Base-by-base conservation (phyloP, 2,888 invertebrate species). In the Mythimna albipuncta region DNA sequence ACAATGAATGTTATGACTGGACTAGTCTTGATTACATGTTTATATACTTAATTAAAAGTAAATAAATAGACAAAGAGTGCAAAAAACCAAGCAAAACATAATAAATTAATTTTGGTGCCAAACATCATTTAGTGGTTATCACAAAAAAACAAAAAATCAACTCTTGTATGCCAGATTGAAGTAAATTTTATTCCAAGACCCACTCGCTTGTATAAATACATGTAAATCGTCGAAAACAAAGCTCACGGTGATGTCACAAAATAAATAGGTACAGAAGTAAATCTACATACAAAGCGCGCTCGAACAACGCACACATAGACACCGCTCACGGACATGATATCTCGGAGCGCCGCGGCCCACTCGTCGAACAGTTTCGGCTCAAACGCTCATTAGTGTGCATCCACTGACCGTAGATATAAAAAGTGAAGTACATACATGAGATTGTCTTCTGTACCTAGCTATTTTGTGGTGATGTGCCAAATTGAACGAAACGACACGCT, bases 191-290 rank as follows among this genome's bases (percentile, higher is more conserved):
- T 85, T 82, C 72, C 9, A 47, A 83, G 74, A 81, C 78, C 61
- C 74, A 76, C 73, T 79, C 73, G 68, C 10, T 68, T 72, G 77
- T 81, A 78, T 85, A 83, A 81, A 85, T 83, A 85, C 77, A 82
- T 83, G 70, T 71, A 77, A 82, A 86, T 81, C 69, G 64, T 58
- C 64, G 74, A 82, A 82, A 82, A 77, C 83, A 83, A 85, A 79
- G 69, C 71, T 63, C 75, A 21, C 71, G 41, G 16, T 77, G 76
- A 26, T 26, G 26, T 26, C 26, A 26, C 26, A 26, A 26, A 26
- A 26, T 26, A 26, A 2, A 26, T 26, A 26, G 26, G 26, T 26
- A 26, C 26, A 26, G 26, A 26, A 26, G 26, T 26, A 26, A 26
- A 26, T 26, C 26, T 26, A 26, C 26, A 26, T 26, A 26, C 26